Conservation (phyloP, 2,888 invertebrate species). For the Ophion ventricosus region DNA sequence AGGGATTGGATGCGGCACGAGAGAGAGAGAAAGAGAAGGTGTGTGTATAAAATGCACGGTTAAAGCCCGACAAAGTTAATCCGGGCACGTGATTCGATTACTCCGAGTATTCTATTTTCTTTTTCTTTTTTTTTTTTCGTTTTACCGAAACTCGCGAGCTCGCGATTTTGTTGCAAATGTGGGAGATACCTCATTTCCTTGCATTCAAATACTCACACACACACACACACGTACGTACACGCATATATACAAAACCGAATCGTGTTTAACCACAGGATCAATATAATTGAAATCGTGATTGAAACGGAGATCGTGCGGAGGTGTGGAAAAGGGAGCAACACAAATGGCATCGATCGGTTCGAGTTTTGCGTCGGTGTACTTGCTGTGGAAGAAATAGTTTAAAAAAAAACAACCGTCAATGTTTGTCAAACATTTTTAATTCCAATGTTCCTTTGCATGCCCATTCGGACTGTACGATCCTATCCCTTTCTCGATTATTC, state of each 20-base stretch:
- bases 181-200: constrained; percentile 45
- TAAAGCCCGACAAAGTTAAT: constrained; percentile 59
- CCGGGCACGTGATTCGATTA: constrained; percentile 65
- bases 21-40: background rate
- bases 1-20: background rate
- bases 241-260: constrained; percentile 29
- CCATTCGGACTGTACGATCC: too few species aligned
- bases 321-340: constrained; percentile 8
- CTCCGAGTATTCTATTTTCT: constrained; percentile 39
- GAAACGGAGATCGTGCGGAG: constrained; percentile 45
- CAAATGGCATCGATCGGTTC: constrained; percentile 12
- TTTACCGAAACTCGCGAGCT: constrained; percentile 50
- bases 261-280: constrained; percentile 66
- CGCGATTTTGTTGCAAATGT: constrained; percentile 34
- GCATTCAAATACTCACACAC: constrained; percentile 7
- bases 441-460: too few species aligned
- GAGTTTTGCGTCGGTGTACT: background rate
- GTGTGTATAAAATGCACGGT: constrained; percentile 39
- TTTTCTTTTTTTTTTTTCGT: constrained; percentile 22
- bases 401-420: background rate
- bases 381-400: background rate
- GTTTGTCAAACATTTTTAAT: too few species aligned
- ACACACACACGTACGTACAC: constrained; percentile 22
- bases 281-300: constrained; percentile 67
- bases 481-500: too few species aligned